phyloP scores from a whole-genome alignment of 2,888 invertebrate genomes.

The Lamellibrachia columna region DNA sequence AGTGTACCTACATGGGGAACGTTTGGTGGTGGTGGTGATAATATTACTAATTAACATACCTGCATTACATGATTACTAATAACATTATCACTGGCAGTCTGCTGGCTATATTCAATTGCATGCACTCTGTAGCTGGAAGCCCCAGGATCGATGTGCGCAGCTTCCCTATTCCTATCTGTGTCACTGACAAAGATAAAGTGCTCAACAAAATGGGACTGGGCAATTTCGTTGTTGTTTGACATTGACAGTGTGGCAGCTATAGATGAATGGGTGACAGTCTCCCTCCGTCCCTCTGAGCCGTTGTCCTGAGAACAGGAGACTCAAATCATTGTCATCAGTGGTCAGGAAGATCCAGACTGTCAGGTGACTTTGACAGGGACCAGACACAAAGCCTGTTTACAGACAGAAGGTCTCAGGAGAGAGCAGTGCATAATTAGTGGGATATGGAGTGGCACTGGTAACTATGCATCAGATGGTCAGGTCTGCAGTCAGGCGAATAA shows the following conservation, averaged over 20 bases:
- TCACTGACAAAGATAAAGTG: neutral
- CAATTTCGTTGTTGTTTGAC: slow-evolving; percentile 10
- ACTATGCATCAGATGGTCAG: neutral
- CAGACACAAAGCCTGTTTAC: slow-evolving; percentile 3
- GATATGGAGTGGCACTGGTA: neutral
- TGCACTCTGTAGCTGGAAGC: neutral
- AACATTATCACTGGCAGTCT: neutral
- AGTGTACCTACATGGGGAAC: neutral
- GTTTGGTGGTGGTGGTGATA: neutral
- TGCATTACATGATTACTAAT: neutral
- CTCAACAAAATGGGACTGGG: neutral
- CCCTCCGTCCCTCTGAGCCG: neutral
- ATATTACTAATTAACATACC: slow-evolving; percentile 4
- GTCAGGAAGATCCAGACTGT: neutral
- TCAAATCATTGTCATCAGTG: neutral
- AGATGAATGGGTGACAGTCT: neutral
- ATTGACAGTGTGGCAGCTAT: neutral
- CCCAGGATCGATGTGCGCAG: neutral
- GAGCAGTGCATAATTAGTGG: neutral
- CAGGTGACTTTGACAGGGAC: neutral
- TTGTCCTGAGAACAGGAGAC: neutral
- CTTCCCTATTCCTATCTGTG: neutral
- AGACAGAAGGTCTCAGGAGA: neutral
- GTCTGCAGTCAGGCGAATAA: neutral
- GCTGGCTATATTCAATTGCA: neutral